Conservation (phyloP, 2,797 vertebrate genomes). For the Taenioides sp. region DNA sequence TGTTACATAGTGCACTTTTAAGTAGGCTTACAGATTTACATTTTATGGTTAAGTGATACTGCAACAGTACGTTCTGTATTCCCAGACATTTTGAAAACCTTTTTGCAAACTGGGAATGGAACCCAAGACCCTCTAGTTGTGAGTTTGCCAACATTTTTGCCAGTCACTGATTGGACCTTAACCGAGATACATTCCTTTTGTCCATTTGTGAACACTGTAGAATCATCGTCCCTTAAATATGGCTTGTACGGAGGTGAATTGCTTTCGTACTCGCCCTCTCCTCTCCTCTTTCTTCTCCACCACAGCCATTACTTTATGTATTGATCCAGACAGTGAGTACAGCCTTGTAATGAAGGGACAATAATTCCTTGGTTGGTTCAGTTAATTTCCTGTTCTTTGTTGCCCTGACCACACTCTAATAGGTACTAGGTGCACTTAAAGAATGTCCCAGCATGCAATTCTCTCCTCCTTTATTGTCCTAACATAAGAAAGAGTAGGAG, state of each 20-base stretch:
- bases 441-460: constrained; percentile 12
- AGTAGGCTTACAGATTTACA: too few species aligned
- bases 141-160: too few species aligned
- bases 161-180: too few species aligned
- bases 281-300: constrained; percentile 25
- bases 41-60: too few species aligned
- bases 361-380: constrained; percentile 38
- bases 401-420: constrained; percentile 2
- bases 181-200: background rate
- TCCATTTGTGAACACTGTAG: constrained; percentile 22
- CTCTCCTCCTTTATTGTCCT: constrained; percentile 25
- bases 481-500: background rate
- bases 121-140: too few species aligned
- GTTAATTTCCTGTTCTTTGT: constrained; percentile 52
- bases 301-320: constrained; percentile 59
- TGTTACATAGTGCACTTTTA: too few species aligned
- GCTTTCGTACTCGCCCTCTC: background rate
- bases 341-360: constrained; percentile 49
- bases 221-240: background rate
- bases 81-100: too few species aligned
- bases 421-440: constrained; percentile 27
- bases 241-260: constrained; percentile 12
- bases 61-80: too few species aligned
- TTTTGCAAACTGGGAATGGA: too few species aligned
- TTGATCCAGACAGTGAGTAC: constrained; percentile 53